Base-by-base conservation (phyloP, 1,140 invertebrate genomes). In the Drosophila truncata region DNA sequence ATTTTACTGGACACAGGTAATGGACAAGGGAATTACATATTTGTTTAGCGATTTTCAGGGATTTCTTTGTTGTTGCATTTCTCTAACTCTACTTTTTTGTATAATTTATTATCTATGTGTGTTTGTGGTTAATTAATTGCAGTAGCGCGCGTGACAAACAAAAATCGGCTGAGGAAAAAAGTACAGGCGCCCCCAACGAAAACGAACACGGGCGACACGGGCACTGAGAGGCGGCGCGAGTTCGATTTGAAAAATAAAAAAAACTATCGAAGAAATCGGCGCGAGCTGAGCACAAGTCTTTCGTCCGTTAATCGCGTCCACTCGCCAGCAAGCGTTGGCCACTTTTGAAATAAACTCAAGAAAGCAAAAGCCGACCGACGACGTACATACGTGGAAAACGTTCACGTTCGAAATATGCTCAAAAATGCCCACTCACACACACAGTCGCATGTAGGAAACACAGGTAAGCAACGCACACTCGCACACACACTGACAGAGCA, bases 291-390 rank as follows among this genome's bases (percentile, higher is more conserved):
- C 52, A 55, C 52, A 44, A 76, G 61, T 63, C 52, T 75, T 52
- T 91, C 74, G 83, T 92, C 91, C 91, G 91, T 78, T 84, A 91
- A 90, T 91, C 82, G 82, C 87, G 84, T 91, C 91, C 87, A 88
- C 78, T 86, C 87, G 91, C 84, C 78, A 90, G 75, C 78, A 91
- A 88, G 82, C 72, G 84, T 84, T 88, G 78, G 79, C 82, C 75
- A 85, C 84, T 91, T 92, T 91, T 92, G 82, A 92, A 90, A 86
- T 88, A 85, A 76, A 86, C 82, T 91, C 82, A 87, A 91, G 87
- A 87, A 86, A 91, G 87, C 87, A 91, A 91, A 91, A 91, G 82
- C 80, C 87, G 80, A 74, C 80, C 61, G 79, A 44, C 80, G 69
- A 54, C 50, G 50, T 35, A 52, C 50, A 33, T 75, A 88, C 77